Conservation (phyloP, 2,888 invertebrate genomes). For the Agrotis clavis region DNA sequence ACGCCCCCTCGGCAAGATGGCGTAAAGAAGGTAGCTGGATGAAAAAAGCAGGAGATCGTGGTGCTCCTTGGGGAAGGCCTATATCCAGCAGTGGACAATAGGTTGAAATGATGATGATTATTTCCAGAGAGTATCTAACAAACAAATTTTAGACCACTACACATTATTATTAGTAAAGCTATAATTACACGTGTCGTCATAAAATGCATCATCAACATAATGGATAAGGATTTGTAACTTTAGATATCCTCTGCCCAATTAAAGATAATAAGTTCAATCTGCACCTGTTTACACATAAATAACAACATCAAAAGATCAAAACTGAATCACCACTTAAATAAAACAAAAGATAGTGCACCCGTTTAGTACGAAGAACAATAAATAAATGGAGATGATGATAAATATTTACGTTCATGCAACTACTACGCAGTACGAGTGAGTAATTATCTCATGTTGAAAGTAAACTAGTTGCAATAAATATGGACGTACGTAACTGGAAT, state of each 20-base stretch:
- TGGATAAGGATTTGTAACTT: conserved; percentile 1
- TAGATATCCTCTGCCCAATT: conserved; percentile 17
- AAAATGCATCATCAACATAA: conserved; percentile 10
- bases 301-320: background rate
- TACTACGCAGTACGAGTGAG: conserved; percentile 46
- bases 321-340: conserved; percentile 22
- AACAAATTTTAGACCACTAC: too few relatives aligned
- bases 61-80: too few relatives aligned
- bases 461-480: conserved; percentile 24
- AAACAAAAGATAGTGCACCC: conserved; percentile 40
- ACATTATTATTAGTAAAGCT: background rate
- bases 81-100: too few relatives aligned
- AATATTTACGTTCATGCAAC: conserved; percentile 34
- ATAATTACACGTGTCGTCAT: conserved; percentile 14
- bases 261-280: conserved; percentile 32
- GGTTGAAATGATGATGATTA: too few relatives aligned
- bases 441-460: conserved; percentile 28
- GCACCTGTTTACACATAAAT: conserved; percentile 26
- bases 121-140: too few relatives aligned
- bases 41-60: too few relatives aligned
- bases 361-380: conserved; percentile 20
- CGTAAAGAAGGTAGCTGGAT: too few relatives aligned
- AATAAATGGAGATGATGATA: conserved; percentile 36
- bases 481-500: conserved; percentile 14
- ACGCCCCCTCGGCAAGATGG: too few relatives aligned